Evolutionary conservation across 2,797 vertebrate genomes (phyloP), one percentile per base, ranked within the genome.

Genomic region (Poecilia picta): DNA sequence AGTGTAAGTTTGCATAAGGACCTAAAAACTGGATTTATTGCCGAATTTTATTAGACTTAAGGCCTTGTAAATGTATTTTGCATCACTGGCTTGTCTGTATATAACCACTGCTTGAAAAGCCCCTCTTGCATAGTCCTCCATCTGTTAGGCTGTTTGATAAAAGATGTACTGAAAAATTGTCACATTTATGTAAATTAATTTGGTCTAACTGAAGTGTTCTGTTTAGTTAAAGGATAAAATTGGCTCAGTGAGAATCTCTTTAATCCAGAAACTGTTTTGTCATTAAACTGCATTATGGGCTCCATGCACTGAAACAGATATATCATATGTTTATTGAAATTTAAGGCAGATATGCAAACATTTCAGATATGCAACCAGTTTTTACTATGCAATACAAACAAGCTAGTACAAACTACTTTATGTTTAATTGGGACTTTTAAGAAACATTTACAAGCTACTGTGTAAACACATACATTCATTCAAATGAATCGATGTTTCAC

Each of bases 91-190:
- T 12, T 25, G 25, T 53, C 72, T 55, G 18, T 25, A 36, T 39
- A 53, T 62, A 85, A 89, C 88, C 68, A 70, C 18, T 85, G 83
- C 78, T 45, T 16, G 12, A 2, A 45, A 7, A 45, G 2, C 41
- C 25, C 11, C 23, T 45, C 68, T 13, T 45, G 11, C 64, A 31
- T 2, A 33, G 59, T 23, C 18, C 33, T 66, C 33, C 33, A 71
- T 39, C 25, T 43, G 41, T 71, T 71, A 45, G 39, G 25, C 20
- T 15, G 68, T 71, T 71, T 25, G 66, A 25, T 70, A 15, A 70
- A 41, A 66, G 15, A 66, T 11, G 2, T 41, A 41, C 1, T 28
- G 41, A n/a, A 71, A 70, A 71, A 43, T n/a, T n/a, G 41, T 45
- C 11, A 68, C 18, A 39, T 66, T 7, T 25, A 68, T 43, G 68